Evolutionary conservation across 2,888 invertebrate genomes (phyloP).

Genomic region (Caenorhabditis doughertyi): DNA sequence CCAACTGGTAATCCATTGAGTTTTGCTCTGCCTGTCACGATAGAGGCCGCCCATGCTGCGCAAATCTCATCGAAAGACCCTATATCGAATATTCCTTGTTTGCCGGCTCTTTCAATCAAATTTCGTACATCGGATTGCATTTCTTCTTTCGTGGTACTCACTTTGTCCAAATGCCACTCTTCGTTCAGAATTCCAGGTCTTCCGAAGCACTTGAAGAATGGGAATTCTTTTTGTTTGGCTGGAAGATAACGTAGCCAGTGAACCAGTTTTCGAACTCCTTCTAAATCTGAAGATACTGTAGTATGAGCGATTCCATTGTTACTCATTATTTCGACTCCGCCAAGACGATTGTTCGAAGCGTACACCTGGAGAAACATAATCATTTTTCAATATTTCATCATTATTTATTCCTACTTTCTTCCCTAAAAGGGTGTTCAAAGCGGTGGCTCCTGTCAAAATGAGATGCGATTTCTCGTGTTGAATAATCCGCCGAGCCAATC

Average conservation of each 20-base stretch:
- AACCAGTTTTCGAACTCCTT: constrained; percentile 88
- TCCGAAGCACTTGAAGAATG: constrained; percentile 51
- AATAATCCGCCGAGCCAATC: constrained; percentile 93
- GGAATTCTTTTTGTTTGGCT: constrained; percentile 83
- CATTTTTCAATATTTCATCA: background rate
- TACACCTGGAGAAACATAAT: constrained; percentile 88
- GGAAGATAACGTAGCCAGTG: constrained; percentile 96
- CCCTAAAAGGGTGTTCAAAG: constrained; percentile 88
- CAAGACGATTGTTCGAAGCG: constrained; percentile 97
- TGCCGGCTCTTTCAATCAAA: constrained; percentile 36
- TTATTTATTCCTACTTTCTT: constrained; percentile 83
- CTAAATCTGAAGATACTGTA: constrained; percentile 92
- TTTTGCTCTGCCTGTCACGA: constrained; percentile 90
- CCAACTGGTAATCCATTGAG: constrained; percentile 97
- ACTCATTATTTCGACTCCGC: constrained; percentile 97
- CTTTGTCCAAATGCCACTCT: constrained; percentile 14
- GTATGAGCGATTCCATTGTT: constrained; percentile 97
- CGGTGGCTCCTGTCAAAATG: constrained; percentile 93
- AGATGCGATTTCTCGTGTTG: constrained; percentile 89
- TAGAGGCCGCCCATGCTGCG: constrained; percentile 97
- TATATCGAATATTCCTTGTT: constrained; percentile 92
- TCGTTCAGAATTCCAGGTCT: background rate
- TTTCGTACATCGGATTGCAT: constrained; percentile 52
- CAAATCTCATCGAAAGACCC: constrained; percentile 91
- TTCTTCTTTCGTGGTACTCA: constrained; percentile 41